Conservation (phyloP, 2,797 vertebrate species). For the Decapterus maruadsi region DNA sequence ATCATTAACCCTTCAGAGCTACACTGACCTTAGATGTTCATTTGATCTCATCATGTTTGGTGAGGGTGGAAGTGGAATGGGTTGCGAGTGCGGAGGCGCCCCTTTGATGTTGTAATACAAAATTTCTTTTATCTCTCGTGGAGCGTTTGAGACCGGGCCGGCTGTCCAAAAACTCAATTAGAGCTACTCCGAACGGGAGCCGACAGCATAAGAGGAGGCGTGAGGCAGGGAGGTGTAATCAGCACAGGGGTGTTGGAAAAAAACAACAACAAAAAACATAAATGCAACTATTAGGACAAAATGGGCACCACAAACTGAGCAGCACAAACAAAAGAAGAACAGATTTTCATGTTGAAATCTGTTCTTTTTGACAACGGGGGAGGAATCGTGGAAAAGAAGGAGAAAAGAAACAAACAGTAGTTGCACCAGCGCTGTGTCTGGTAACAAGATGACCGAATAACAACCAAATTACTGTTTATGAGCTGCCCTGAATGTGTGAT, state of each 20-base stretch:
- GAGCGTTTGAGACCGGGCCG: conserved; percentile 55
- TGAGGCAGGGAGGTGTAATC: conserved; percentile 63
- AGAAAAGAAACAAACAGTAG: not conserved
- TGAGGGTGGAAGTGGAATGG: conserved; percentile 44
- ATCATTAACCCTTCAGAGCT: conserved; percentile 74
- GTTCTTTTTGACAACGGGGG: conserved; percentile 2
- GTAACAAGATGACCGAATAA: conserved; percentile 33
- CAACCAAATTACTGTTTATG: conserved; percentile 15
- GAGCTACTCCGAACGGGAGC: conserved; percentile 46
- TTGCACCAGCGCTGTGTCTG: conserved; percentile 7
- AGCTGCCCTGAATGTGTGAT: conserved; percentile 22
- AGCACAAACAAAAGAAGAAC: conserved; percentile 41
- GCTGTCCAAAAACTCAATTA: conserved; percentile 75
- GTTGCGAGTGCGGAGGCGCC: conserved; percentile 13
- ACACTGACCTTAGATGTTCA: conserved; percentile 70
- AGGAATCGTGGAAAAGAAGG: not conserved
- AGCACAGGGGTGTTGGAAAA: not conserved
- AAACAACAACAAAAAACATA: not conserved
- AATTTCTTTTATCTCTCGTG: conserved; percentile 74
- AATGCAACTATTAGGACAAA: conserved; percentile 42
- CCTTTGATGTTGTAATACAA: conserved; percentile 72
- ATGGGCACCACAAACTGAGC: conserved; percentile 38
- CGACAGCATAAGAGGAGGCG: conserved; percentile 68
- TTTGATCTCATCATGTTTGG: conserved; percentile 66
- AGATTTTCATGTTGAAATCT: conserved; percentile 18